Evolutionary conservation across 1,140 invertebrate species (phyloP), one percentile per base, ranked within the genome.

Genomic region (Drosophila albomicans): DNA sequence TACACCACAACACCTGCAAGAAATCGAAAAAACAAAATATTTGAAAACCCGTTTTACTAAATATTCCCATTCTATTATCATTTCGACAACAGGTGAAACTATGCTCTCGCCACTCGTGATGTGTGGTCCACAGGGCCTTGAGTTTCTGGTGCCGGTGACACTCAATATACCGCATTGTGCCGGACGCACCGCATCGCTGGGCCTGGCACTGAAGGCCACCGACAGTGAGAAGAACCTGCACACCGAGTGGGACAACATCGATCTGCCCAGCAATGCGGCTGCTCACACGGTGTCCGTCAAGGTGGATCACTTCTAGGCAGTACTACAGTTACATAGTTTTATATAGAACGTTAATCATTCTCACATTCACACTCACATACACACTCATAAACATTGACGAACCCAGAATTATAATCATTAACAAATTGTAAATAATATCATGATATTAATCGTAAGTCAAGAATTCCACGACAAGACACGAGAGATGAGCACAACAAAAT

Each of bases 71-170:
- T 76, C 63, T 69, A 73, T 78, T 84, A 73, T 48, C 30, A 13
- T 85, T 66, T 65, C 8, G 11, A 30, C 92, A 92, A 13, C 92
- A 98, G 98, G 97, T 95, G 97, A 98, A 95, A 96, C 96, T 45
- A 95, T 98, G 93, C 94, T 98, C 57, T 98, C 97, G 87, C 98
- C 98, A 48, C 94, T 99, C 76, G 97, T 99, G 78, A 98, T 99
- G 96, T 99, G 98, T 94, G 98, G 98, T 57, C 98, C 98, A 8
- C 96, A 97, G 93, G 98, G 98, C 62, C 94, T 98, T 62, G 95
- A 96, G 92, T 99, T 99, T 93, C 93, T 95, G 30, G 95, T 95
- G 80, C 97, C 98, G 15, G 97, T 99, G 74, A 97, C 98, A 88
- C 94, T 99, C 28, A 94, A 95, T 46, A 95, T 96, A 90, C 96